Evolutionary conservation across 2,797 vertebrate genomes (phyloP), one percentile per base, ranked within the genome.

Genomic region (Sardinella longiceps): DNA sequence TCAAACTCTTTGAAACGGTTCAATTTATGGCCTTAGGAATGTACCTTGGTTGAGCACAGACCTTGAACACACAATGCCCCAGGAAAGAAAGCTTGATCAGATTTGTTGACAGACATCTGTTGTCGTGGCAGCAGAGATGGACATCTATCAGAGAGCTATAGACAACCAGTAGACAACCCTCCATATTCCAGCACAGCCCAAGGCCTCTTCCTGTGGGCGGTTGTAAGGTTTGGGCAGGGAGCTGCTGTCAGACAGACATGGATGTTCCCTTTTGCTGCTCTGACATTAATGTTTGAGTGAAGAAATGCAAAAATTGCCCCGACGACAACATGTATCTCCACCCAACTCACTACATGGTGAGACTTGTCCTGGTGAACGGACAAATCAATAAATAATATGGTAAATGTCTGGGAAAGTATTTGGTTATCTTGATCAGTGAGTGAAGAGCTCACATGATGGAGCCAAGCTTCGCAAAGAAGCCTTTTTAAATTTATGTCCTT

Each of bases 331-430:
- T 7, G 37, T 37, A 18, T 23, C 63, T 70, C 66, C 30, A 30
- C 63, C 66, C n/a, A n/a, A n/a, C 30, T 18, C 5, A 43, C 37
- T 37, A 5, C 33, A 5, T 39, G 70, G 20, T 43, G 70, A 7
- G 70, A 77, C 70, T 74, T 74, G 66, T 33, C 66, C 66, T 23
- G 18, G 37, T 37, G n/a, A 37, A 77, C 37, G 5, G 33, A 20
- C 2, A 39, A 10, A 77, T 43, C 70, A 77, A 77, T 77, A 77
- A 77, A 77, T 77, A 77, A 77, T 20, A 77, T 43, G 18, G 70
- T 23, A 77, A 43, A 77, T 23, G 18, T 1, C 33, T 77, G 70
- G 37, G 20, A 77, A 77, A 77, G 37, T 43, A 77, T n/a, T 77
- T 77, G 70, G 18, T 39, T 77, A 77, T 77, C 70, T 77, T 11